phyloP scores from a whole-genome alignment of 2,797 vertebrate species.

The Gila robusta region DNA sequence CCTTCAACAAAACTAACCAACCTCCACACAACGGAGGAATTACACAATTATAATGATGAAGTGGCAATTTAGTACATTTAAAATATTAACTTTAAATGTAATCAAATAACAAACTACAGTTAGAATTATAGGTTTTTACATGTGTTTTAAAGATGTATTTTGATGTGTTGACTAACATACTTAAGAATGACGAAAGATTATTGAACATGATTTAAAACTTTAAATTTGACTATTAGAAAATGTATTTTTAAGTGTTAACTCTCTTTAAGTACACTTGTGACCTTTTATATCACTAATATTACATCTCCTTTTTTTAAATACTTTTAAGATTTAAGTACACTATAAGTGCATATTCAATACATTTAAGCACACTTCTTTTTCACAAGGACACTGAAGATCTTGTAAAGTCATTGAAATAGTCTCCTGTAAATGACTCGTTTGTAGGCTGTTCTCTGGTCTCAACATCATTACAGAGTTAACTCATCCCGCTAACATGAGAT shows the following conservation, averaged over 20 bases:
- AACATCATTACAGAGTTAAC: conserved; percentile 79
- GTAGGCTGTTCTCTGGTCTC: conserved; percentile 69
- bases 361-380: not conserved
- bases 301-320: not conserved
- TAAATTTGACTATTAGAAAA: too few relatives aligned
- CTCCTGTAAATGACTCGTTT: not conserved
- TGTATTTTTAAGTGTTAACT: too few relatives aligned
- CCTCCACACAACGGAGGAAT: too few relatives aligned
- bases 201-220: too few relatives aligned
- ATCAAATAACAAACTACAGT: too few relatives aligned
- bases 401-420: not conserved
- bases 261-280: not conserved
- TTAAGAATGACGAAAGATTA: too few relatives aligned
- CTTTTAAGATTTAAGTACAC: not conserved
- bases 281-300: not conserved
- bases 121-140: too few relatives aligned
- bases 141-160: too few relatives aligned
- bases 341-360: not conserved
- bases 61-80: not conserved
- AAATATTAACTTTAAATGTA: too few relatives aligned
- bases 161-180: too few relatives aligned
- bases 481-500: conserved; percentile 76
- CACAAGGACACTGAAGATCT: not conserved
- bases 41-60: too few relatives aligned
- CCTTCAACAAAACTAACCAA: too few relatives aligned